Conservation (phyloP, 2,888 invertebrate species). For the Rhogogaster chlorosoma region DNA sequence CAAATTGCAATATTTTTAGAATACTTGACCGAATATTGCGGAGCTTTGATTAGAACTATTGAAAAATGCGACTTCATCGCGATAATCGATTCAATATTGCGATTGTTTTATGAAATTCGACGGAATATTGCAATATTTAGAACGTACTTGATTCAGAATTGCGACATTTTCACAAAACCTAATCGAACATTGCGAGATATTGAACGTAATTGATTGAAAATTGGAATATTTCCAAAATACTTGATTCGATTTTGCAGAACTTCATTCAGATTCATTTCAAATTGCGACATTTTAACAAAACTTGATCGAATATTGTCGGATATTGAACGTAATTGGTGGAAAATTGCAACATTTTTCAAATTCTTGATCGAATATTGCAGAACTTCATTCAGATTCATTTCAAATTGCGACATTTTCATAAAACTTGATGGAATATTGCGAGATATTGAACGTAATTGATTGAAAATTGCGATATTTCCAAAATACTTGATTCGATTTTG, state of each 20-base stretch:
- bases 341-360: background rate
- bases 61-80: background rate
- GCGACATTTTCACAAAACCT: background rate
- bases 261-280: background rate
- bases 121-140: background rate
- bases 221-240: background rate
- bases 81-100: background rate
- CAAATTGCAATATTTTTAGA: background rate
- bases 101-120: background rate
- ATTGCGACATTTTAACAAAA: background rate
- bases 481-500: background rate
- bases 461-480: background rate
- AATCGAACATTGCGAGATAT: background rate
- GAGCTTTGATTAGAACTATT: background rate
- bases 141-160: background rate
- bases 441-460: background rate
- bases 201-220: background rate
- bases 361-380: background rate
- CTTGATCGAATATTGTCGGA: background rate
- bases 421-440: background rate
- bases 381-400: background rate
- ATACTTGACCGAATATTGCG: background rate
- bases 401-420: background rate
- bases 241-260: background rate
- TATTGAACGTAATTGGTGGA: background rate